Percentiles rank a stretch among this genome's conserved stretches.
Conservation (phyloP, 2,113 vertebrate species). For the Oenanthe melanoleuca region DNA sequence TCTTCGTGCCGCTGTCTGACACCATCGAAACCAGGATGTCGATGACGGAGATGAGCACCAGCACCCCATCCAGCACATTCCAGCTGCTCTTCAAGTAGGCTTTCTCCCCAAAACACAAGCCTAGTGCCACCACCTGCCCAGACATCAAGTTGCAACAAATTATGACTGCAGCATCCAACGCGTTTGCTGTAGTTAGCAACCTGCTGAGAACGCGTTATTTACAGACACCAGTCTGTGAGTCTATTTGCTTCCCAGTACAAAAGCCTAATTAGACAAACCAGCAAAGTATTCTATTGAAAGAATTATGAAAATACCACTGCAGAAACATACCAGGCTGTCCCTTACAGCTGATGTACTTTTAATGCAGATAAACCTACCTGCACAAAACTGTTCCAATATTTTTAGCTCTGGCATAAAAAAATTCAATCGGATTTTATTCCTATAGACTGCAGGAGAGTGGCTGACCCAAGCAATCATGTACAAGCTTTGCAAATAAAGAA, state of each 20-base stretch:
- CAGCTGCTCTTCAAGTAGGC: conserved; percentile 95
- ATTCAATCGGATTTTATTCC: not conserved
- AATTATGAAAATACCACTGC: conserved; percentile 13
- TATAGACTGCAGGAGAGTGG: not conserved
- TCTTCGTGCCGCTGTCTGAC: conserved; percentile 93
- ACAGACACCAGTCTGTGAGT: conserved; percentile 20
- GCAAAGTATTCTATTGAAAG: not conserved
- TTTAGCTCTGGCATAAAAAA: not conserved
- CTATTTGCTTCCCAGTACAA: conserved; percentile 31
- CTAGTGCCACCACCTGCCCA: conserved; percentile 90
- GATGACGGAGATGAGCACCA: conserved; percentile 95
- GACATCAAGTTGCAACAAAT: conserved; percentile 56
- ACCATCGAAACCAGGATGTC: conserved; percentile 96
- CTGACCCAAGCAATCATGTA: not conserved
- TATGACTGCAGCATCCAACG: not conserved
- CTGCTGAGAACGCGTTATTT: conserved; percentile 1
- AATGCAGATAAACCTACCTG: conserved; percentile 22
- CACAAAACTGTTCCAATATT: not conserved
- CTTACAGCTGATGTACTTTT: conserved; percentile 30
- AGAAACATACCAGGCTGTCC: not conserved
- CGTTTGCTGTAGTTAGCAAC: not conserved
- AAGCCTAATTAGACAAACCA: conserved; percentile 43
- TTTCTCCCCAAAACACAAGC: conserved; percentile 91
- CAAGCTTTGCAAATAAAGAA: conserved; percentile 30
- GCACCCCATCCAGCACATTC: conserved; percentile 94